Base-by-base conservation (phyloP, 2,113 vertebrate species). In the Siphamia tubifer region DNA sequence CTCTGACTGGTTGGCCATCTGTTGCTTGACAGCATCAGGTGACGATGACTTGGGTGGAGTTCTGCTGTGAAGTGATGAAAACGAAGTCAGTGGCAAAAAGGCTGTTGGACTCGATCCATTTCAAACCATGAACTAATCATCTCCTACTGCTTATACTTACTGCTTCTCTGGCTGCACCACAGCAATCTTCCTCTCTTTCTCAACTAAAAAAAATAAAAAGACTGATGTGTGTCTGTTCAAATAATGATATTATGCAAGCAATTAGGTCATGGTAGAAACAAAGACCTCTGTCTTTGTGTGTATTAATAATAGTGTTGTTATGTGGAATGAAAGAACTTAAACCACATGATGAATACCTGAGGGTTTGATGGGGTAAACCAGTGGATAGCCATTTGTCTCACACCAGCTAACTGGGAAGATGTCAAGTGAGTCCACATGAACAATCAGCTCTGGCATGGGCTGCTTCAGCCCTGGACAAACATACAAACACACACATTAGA, bases 371-470 rank as follows among this genome's bases (percentile, higher is more conserved):
- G 96, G 96, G 84, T 94, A 84, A 60, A 93, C 91, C 6, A 99
- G 95, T 8, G 95, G 93, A 74, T 97, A 96, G 52, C 98, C 98
- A n/a, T 98, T 99, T 6, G 96, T 97, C 75, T 99, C 98, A 91
- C 97, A 99, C 98, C 98, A 99, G 77, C 97, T 96, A 85, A 97
- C 91, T 42, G 98, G 98, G 84, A 99, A 99, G 76, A 99, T 95
- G 85, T 98, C 94, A 77, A 97, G 95, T 3, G 98, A 99, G 66
- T 98, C 96, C 79, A 96, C 92, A 24, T 94, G 96, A 81, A 96
- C 94, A 56, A 99, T 98, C 68, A 94, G 90, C 79, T 99, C 96
- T 48, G 94, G 96, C 77, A 96, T 39, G 2, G 96, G 90, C 55
- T 95, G 94, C 89, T 96, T 98, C 65, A 94, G 91, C 72, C 96